Evolutionary conservation across 2,888 invertebrate genomes (phyloP).

Genomic region (Antheraea assamensis): DNA sequence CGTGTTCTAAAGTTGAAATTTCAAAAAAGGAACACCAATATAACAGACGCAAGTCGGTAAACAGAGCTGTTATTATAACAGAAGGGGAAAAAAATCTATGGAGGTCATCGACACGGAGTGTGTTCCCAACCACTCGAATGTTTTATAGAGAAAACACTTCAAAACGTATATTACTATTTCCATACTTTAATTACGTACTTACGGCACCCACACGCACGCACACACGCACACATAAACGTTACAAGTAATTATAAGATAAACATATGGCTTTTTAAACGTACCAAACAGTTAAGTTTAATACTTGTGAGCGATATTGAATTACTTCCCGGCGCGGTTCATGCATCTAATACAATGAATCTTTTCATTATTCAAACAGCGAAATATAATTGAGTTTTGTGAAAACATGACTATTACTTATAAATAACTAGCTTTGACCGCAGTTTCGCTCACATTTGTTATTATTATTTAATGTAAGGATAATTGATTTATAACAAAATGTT

Average conservation of each 20-base stretch:
- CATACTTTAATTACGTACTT: conserved; percentile 75
- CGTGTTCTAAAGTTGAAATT: conserved; percentile 38
- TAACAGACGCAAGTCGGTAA: conserved; percentile 64
- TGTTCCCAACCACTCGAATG: conserved; percentile 77
- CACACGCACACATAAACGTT: conserved; percentile 45
- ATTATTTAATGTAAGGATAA: too few relatives aligned
- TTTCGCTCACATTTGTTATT: too few relatives aligned
- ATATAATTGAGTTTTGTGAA: conserved; percentile 16
- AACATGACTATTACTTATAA: conserved; percentile 28
- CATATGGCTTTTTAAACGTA: conserved; percentile 70
- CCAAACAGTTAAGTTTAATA: conserved; percentile 47
- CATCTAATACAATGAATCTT: conserved; percentile 26
- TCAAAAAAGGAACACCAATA: conserved; percentile 50
- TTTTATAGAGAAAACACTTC: conserved; percentile 82
- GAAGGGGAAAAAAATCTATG: conserved; percentile 61
- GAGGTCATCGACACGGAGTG: conserved; percentile 66
- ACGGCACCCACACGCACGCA: conserved; percentile 59
- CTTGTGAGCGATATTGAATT: conserved; percentile 58
- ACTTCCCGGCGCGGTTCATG: conserved; percentile 48
- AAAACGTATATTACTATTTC: conserved; percentile 81
- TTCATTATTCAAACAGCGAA: conserved; percentile 25
- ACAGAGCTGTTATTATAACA: conserved; percentile 73
- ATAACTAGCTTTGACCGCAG: too few relatives aligned
- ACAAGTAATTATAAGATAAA: conserved; percentile 69
- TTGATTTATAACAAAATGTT: too few relatives aligned